Evolutionary conservation across 2,888 invertebrate genomes (phyloP), one percentile per base, ranked within the genome.

Genomic region (Aradus depressus): DNA sequence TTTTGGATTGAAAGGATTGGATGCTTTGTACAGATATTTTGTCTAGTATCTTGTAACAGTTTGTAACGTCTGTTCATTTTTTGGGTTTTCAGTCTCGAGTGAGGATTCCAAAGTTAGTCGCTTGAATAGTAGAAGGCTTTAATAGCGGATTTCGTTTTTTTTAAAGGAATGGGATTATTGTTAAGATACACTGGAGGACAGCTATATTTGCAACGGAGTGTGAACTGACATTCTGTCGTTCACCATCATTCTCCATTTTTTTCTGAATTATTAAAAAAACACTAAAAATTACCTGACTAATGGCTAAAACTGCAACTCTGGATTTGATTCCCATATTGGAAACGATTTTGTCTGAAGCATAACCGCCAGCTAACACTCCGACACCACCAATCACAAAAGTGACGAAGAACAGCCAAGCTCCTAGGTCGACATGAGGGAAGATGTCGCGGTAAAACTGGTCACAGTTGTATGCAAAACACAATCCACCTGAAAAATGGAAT

Each of bases 401-500:
- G 28, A 89, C 88, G 0, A 81, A 84, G 65, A 89, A 89, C 61
- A 90, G 68, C 86, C 87, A 88, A 84, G 88, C 88, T 61, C 89
- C 87, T 12, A 89, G 76, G 70, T 89, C 88, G 61, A 85, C 84
- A 62, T 88, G 87, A 0, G 90, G 90, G 70, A 87, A 90, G 68
- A 89, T 89, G 52, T 79, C 81, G 55, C 86, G 80, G 68, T 88
- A 90, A 70, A 88, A 90, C 44, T 89, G 72, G 66, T 90, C 89
- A 4, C 89, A 88, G 67, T 90, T 90, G 72, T 90, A 90, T 0
- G 89, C 89, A 69, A 90, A 90, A 55, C 84, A 83, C 81, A 89
- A 86, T 56, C 90, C 90, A 60, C 87, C 83, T 83, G 69, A 1
- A 64, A 62, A 44, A n/a, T n/a, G n/a, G n/a, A n/a, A n/a, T n/a